Evolutionary conservation across 2,113 vertebrate species (phyloP), one percentile per base, ranked within the genome.

Genomic region (Macaca mulatta): DNA sequence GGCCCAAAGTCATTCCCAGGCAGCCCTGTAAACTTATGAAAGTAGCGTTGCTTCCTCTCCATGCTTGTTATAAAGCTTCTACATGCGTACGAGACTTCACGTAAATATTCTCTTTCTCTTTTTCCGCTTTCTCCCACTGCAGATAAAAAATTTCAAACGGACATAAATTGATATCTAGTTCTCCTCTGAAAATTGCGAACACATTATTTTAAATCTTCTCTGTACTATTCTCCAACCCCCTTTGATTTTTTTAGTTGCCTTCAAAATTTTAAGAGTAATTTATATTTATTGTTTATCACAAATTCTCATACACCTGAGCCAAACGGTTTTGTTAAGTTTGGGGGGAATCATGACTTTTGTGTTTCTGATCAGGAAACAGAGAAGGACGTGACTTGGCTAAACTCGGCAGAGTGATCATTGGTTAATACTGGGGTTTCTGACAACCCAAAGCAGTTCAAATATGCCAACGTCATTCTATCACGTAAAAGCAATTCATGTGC

Each of bases 101-200:
- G 18, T 70, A 67, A 38, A 8, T 6, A 30, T 30, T 93, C 32
- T 27, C 0, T 72, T 40, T 72, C 35, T 72, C 5, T 25, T 9
- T 4, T 9, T 5, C 3, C 27, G 4, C 4, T 12, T 6, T n/a
- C 16, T 85, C 43, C 79, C 20, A 13, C 5, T 69, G 30, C 40
- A 67, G 27, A 14, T 38, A 40, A 48, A 48, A 88, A 88, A 13
- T 17, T 72, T 77, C 12, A 84, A 43, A 30, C 0, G 43, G 32
- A 59, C 30, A 80, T 40, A 86, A n/a, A 48, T 55, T 55, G 16
- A 38, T 59, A 78, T 18, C 32, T n/a, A 59, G 17, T 18, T 40
- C 11, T 59, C n/a, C 92, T 90, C 50, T 93, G 30, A 89, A 95
- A 88, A 90, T 90, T 32, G 50, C 78, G 61, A 93, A 75, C 35